These are phyloP conservation scores for Muscicapa adusta DNA, from an alignment of 2,113 vertebrate genomes.

Conservation along the genomic window DNA sequence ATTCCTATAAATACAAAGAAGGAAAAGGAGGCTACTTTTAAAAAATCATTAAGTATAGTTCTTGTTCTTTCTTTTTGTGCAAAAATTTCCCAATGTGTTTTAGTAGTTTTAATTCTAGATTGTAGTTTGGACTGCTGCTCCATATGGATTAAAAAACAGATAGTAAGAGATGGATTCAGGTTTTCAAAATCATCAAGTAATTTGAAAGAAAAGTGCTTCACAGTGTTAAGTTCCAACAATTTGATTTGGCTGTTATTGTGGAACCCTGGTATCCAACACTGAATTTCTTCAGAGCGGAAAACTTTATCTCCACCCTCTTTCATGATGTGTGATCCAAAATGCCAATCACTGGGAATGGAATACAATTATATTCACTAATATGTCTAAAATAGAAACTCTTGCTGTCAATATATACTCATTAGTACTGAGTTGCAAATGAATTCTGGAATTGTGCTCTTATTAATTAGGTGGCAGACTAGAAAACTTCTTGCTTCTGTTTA, in stretches of 20 bases:
- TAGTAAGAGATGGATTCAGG: slow-evolving; percentile 4
- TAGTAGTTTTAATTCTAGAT: slow-evolving; percentile 32
- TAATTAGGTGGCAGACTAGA: slow-evolving; percentile 68
- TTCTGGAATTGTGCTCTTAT: slow-evolving; percentile 72
- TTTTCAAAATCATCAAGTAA: slow-evolving; percentile 48
- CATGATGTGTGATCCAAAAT: slow-evolving; percentile 64
- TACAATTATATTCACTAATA: slow-evolving; percentile 72
- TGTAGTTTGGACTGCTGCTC: slow-evolving; percentile 14
- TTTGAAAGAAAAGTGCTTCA: slow-evolving; percentile 37
- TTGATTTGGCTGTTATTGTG: slow-evolving; percentile 34
- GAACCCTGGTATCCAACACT: slow-evolving; percentile 41
- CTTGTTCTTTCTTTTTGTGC: background rate
- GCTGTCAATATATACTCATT: slow-evolving; percentile 69
- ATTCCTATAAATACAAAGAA: background rate
- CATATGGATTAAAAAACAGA: slow-evolving; percentile 55
- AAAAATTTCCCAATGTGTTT: background rate
- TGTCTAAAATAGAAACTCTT: slow-evolving; percentile 69
- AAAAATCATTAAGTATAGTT: background rate
- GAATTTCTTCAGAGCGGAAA: slow-evolving; percentile 60
- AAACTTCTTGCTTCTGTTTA: slow-evolving; percentile 42
- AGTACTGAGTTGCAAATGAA: slow-evolving; percentile 66
- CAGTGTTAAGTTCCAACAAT: slow-evolving; percentile 48
- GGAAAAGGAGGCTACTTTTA: fast-evolving
- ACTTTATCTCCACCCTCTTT: slow-evolving; percentile 61
- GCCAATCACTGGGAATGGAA: slow-evolving; percentile 66